phyloP scores from a whole-genome alignment of 2,888 invertebrate genomes.

The Hyposoter dolosus region DNA sequence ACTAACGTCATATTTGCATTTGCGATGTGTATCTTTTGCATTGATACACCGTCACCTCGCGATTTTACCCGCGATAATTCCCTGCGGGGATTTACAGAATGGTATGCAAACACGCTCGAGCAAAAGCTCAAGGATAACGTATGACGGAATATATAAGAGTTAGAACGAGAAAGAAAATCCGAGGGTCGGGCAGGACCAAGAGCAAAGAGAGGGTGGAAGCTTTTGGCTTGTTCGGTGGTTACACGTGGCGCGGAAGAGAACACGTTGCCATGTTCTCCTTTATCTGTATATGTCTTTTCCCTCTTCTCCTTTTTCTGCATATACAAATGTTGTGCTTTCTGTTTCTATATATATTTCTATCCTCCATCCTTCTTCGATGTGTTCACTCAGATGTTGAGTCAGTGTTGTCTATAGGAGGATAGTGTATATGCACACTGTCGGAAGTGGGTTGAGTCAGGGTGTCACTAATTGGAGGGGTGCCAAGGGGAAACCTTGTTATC shows the following conservation, averaged over 20 bases:
- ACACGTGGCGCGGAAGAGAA: constrained; percentile 49
- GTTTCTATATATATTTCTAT: constrained; percentile 16
- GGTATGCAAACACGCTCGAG: constrained; percentile 77
- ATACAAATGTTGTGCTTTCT: not conserved
- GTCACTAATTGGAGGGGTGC: constrained; percentile 85
- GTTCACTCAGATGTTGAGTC: constrained; percentile 39
- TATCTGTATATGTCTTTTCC: constrained; percentile 33
- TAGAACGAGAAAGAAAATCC: constrained; percentile 20
- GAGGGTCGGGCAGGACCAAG: constrained; percentile 61
- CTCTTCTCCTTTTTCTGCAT: constrained; percentile 22
- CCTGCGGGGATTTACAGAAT: constrained; percentile 72
- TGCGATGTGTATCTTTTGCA: constrained; percentile 57
- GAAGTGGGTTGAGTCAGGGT: constrained; percentile 75
- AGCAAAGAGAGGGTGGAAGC: constrained; percentile 63
- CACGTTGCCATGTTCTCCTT: constrained; percentile 33
- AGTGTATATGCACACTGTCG: constrained; percentile 44
- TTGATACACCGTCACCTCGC: constrained; percentile 73
- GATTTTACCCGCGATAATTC: constrained; percentile 72
- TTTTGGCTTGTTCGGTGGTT: constrained; percentile 66
- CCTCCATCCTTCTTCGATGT: constrained; percentile 31
- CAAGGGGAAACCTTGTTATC: constrained; percentile 84
- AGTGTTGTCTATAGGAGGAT: constrained; percentile 30
- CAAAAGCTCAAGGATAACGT: constrained; percentile 20
- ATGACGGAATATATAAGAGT: constrained; percentile 28
- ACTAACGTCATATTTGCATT: constrained; percentile 45